A percentile compares a stretch with the other conserved stretches of the same genome.
Evolutionary conservation across 2,888 invertebrate species (phyloP).

Genomic region (Chaetogeoica ovagalla): DNA sequence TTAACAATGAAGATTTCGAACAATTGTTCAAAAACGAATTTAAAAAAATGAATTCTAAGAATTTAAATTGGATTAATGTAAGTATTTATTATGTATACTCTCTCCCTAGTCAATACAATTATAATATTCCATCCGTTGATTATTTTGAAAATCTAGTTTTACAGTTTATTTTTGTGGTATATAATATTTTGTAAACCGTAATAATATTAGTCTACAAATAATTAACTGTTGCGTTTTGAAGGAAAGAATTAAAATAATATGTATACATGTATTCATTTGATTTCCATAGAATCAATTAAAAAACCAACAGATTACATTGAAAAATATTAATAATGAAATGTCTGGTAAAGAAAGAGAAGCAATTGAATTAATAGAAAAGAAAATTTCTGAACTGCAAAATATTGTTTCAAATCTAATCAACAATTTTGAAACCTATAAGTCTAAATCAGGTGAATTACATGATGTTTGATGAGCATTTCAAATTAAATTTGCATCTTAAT

Average conservation of each 20-base stretch:
- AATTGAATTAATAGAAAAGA: conserved; percentile 36
- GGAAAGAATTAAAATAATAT: neutral
- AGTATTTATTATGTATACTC: conserved; percentile 2
- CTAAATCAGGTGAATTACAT: conserved; percentile 7
- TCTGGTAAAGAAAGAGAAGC: conserved; percentile 1
- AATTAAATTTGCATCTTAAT: neutral
- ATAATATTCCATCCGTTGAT: too few species aligned
- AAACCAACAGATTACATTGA: neutral
- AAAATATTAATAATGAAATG: conserved; percentile 15
- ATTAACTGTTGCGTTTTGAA: neutral
- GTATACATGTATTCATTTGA: neutral
- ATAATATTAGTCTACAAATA: neutral
- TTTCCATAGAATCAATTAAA: conserved; percentile 27
- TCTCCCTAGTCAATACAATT: too few species aligned
- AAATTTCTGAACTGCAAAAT: conserved; percentile 38
- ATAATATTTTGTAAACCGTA: neutral
- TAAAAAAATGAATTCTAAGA: conserved; percentile 35
- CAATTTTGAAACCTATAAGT: conserved; percentile 38
- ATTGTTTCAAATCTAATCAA: conserved; percentile 28
- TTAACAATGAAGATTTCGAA: conserved; percentile 39
- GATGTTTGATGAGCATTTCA: neutral
- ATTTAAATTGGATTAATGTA: conserved; percentile 50
- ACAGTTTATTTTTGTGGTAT: neutral
- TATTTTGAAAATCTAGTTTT: too few species aligned
- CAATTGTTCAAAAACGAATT: conserved; percentile 27